Base-by-base conservation (phyloP, 1,140 invertebrate species). In the Ericerus pela region DNA sequence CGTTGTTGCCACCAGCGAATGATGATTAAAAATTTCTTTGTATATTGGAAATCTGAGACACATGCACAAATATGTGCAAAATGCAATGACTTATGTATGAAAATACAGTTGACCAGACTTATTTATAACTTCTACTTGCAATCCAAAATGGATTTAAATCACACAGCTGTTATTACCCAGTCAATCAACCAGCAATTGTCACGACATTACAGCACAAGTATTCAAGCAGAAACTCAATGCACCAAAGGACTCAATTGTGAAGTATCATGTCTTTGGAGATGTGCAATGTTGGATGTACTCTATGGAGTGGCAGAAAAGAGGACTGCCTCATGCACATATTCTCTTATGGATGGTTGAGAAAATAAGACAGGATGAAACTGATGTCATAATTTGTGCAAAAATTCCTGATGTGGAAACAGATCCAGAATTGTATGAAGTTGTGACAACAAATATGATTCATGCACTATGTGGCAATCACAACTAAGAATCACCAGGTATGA, bases 381-480 rank as follows among this genome's bases (percentile, higher is more conserved):
- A 77, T 66, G 58, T 67, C 27, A 61, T 75, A 8, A 72, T 76
- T 56, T 72, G 58, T 41, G 75, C 73, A 2, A 73, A 78, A 70
- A 71, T 79, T 56, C 74, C 76, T 29, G 67, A 76, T 69, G 43
- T 41, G 29, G 38, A 61, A 36, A 63, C 18, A 47, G 69, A 77
- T 65, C 67, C 64, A 58, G 24, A 55, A 27, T 58, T 76, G 24
- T 66, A 64, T 67, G 65, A 69, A 26, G 63, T 69, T 58, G 61
- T 73, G 18, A 68, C 51, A 8, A 69, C 51, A 54, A 68, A 70
- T 55, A 75, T 75, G 74, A 72, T 75, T 58, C 73, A 77, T 69
- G 73, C 74, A 18, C 75, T 73, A 53, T 77, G 73, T 66, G 75
- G 71, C 27, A 4, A 36, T 29, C 36, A 69, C 0, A 76, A 76